Evolutionary conservation across 2,888 invertebrate species (phyloP).

Genomic region (Blastobasis lacticolella): DNA sequence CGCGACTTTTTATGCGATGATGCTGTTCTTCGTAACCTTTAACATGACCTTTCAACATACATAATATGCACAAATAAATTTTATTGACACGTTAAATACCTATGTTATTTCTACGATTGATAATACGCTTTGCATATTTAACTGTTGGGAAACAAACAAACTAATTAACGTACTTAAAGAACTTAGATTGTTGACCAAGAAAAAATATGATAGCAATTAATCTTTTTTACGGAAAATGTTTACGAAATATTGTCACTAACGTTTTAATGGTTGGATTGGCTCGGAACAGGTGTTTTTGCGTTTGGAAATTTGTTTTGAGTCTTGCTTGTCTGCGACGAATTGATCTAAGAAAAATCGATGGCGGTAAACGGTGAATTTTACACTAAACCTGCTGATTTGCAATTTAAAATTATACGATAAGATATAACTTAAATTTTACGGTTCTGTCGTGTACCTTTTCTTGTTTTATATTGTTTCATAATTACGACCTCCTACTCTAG

Average conservation of each 20-base stretch:
- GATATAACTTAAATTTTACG: no score
- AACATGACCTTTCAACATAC: constrained; percentile 20
- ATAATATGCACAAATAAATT: constrained; percentile 8
- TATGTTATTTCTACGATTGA: no score
- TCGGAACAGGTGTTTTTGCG: constrained; percentile 9
- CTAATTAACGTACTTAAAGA: constrained; percentile 20
- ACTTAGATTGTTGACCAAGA: constrained; percentile 18
- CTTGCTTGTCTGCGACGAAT: constrained; percentile 36
- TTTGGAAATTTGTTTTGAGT: constrained; percentile 31
- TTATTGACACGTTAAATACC: no score
- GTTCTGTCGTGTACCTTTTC: no score
- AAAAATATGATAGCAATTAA: no score
- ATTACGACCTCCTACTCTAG: no score
- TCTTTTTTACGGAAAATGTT: no score
- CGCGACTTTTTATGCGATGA: constrained; percentile 5
- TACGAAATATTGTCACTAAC: no score
- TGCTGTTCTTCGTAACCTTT: constrained; percentile 24
- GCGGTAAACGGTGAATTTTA: constrained; percentile 24
- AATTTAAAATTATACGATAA: constrained; percentile 33
- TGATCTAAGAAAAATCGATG: constrained; percentile 38
- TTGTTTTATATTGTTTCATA: no score
- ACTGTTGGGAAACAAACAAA: no score
- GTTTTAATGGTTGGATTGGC: no score
- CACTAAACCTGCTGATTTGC: constrained; percentile 40
- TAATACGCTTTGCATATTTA: no score